Evolutionary conservation across 2,888 invertebrate genomes (phyloP), one percentile per base, ranked within the genome.

Genomic region (Tenthredo mesomela): DNA sequence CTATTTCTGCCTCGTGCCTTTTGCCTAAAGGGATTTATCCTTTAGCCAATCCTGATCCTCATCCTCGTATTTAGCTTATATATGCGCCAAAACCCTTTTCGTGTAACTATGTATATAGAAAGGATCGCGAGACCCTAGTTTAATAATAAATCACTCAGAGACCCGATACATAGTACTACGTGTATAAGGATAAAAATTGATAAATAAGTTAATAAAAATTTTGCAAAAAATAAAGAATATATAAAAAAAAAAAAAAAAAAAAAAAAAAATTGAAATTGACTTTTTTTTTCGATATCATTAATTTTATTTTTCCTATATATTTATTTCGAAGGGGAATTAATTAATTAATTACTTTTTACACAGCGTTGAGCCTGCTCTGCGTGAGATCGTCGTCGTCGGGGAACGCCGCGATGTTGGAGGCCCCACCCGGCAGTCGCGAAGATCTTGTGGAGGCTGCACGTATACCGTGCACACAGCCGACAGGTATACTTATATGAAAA

Each of bases 361-460:
- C n/a, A 92, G 92, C 92, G 89, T 89, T 92, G 86, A 92, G 92
- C 92, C 92, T 92, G 92, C 92, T 92, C 88, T 92, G 92, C 89
- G 90, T 91, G 85, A 91, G 91, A 87, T 90, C 91, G 89, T 90
- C 91, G 89, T 92, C 92, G 85, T 89, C 90, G 87, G 90, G 89
- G 86, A 88, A 88, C 85, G 87, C 88, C 77, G 87, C 88, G 83
- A 92, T 92, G 92, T 88, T 92, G 87, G 92, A 92, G 88, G 92
- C 92, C 86, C 92, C 92, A 85, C 92, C 92, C 29, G 92, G 92
- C 85, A 92, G 92, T 87, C 92, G 91, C 78, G 92, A 92, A 86
- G 92, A 92, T 86, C 91, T 92, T 86, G 92, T 92, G 70, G 92
- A 92, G 87, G 92, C 92, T 65, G 92, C 92, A 47, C 90, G 92